Base-by-base conservation (phyloP, 2,113 vertebrate genomes). In the Triplophysa dalaica region DNA sequence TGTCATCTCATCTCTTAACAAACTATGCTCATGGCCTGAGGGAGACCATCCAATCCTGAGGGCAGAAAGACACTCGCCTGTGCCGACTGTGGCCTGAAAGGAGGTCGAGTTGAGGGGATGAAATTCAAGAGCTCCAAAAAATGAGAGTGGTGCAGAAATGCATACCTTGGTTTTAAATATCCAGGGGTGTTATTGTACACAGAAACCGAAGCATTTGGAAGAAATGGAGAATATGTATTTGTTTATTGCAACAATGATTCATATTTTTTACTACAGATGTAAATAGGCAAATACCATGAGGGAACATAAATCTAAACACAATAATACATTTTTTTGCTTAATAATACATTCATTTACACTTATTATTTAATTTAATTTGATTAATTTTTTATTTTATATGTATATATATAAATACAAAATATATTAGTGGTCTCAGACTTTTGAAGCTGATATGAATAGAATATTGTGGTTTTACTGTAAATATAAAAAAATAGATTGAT, bases 61-160 rank as follows among this genome's bases (percentile, higher is more conserved):
- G 72, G 58, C 33, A 50, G 29, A 54, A 13, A 54, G 63, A 62
- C 38, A 1, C 52, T 56, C 6, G 45, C 50, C 75, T 68, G 43
- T 63, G 48, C 45, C 26, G n/a, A 67, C 38, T 16, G 61, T 60
- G 81, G 75, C 75, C 58, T 82, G 86, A 81, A 86, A 85, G 70
- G 48, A 83, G 76, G 85, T 81, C 85, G 75, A 78, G 79, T 29
- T 1, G 0, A 54, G 79, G 87, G 87, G 84, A 69, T 90, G 87
- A 92, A 91, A 91, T 88, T 87, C 61, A 90, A 90, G 85, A 85
- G 86, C 77, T 66, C 83, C 85, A 89, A 91, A 91, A 90, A 91
- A 89, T 91, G 90, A 91, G 89, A 89, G 86, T 29, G 62, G 85
- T 78, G 84, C 77, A 78, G 77, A 79, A 75, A 83, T 87, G 86